Evolutionary conservation across 2,888 invertebrate genomes (phyloP).

Genomic region (Erebia palarica): DNA sequence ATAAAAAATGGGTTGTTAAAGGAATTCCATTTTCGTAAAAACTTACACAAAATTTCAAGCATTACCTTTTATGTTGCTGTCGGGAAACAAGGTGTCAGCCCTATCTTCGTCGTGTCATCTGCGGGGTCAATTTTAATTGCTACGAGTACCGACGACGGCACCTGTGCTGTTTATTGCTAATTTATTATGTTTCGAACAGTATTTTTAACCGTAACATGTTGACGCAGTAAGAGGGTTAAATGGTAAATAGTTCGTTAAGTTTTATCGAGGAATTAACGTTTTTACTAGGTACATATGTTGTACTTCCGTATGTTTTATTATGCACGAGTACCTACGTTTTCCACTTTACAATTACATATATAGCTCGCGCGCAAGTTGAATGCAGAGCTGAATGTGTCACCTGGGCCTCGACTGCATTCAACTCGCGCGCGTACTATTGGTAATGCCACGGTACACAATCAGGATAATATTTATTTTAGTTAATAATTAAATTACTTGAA

Average conservation of each 20-base stretch:
- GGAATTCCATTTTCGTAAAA: too few relatives aligned
- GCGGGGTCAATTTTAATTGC: conserved; percentile 47
- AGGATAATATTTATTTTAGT: too few relatives aligned
- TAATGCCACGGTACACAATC: too few relatives aligned
- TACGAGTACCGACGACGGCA: conserved; percentile 45
- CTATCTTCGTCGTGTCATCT: conserved; percentile 35
- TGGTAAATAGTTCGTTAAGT: conserved; percentile 19
- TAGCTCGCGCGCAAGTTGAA: neutral
- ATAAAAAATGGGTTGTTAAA: too few relatives aligned
- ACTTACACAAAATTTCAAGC: too few relatives aligned
- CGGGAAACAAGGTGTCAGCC: neutral
- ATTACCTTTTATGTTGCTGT: neutral
- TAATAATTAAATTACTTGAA: too few relatives aligned
- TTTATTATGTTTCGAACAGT: conserved; percentile 26
- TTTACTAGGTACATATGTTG: neutral
- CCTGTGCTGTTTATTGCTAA: conserved; percentile 52
- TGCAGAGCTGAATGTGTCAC: neutral
- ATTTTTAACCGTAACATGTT: conserved; percentile 5
- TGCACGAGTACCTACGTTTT: neutral
- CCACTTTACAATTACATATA: neutral
- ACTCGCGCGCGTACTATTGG: too few relatives aligned
- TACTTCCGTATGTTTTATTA: neutral
- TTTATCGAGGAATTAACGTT: neutral
- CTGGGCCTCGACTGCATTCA: too few relatives aligned
- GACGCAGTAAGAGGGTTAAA: conserved; percentile 1